Conservation (phyloP, 2,113 vertebrate species). For the Lampris megalopsis region DNA sequence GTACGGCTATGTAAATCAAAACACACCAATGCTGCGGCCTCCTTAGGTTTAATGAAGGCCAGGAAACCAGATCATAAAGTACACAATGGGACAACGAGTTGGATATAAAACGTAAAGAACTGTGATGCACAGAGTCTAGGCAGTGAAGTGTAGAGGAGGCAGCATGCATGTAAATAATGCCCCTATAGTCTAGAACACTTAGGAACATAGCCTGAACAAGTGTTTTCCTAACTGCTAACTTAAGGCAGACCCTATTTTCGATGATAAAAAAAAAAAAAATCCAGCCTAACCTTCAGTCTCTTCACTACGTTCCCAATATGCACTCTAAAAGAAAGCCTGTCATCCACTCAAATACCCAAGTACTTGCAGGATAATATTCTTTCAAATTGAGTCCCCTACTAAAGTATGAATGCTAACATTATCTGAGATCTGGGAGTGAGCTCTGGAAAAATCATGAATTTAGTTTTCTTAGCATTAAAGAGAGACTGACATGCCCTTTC, state of each 20-base stretch:
- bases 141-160: not conserved
- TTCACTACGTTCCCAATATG: not conserved
- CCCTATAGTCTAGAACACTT: constrained; percentile 2
- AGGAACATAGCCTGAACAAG: constrained; percentile 1
- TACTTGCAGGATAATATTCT: constrained; percentile 6
- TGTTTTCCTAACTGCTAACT: constrained; percentile 9
- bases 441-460: not conserved
- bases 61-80: not conserved
- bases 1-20: constrained; percentile 5
- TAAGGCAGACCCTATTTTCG: not conserved
- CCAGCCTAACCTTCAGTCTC: no score
- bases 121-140: not conserved
- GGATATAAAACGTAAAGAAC: no score
- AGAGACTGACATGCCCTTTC: no score
- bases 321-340: constrained; percentile 5
- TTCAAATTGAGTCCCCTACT: not conserved
- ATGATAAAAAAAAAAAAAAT: no score
- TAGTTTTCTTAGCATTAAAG: not conserved
- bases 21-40: not conserved
- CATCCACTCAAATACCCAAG: constrained; percentile 16
- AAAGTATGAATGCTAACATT: constrained; percentile 5
- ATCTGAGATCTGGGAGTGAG: not conserved
- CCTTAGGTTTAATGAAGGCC: not conserved
- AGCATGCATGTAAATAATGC: not conserved
- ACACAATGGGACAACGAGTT: not conserved